Conservation (phyloP, 2,888 invertebrate species). For the Petrophora chlorosata region DNA sequence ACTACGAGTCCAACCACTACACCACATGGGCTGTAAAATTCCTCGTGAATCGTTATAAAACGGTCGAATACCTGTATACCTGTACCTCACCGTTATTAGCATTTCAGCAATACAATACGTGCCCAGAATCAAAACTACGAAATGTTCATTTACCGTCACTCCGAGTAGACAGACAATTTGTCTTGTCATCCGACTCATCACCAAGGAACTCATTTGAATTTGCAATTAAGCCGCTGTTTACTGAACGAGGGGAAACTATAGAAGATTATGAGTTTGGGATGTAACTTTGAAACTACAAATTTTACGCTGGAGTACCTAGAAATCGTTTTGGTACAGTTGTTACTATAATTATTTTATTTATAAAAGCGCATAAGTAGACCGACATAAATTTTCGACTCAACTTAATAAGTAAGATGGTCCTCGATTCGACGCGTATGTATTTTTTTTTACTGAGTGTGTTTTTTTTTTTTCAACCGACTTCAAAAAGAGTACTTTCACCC, state of each 20-base stretch:
- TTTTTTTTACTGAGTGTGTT: no score
- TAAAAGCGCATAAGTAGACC: no score
- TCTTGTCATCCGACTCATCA: conserved; percentile 70
- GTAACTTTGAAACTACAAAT: conserved; percentile 1
- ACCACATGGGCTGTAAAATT: no score
- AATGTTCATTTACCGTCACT: conserved; percentile 66
- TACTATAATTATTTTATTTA: no score
- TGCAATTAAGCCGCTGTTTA: conserved; percentile 60
- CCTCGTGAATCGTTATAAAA: conserved; percentile 4
- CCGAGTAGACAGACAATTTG: conserved; percentile 63
- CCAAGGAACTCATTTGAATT: conserved; percentile 70
- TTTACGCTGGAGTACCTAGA: no score
- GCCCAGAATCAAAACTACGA: conserved; percentile 59
- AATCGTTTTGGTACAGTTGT: no score
- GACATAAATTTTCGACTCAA: no score
- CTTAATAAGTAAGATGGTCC: no score
- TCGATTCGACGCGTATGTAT: no score
- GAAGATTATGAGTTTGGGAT: conserved; percentile 1
- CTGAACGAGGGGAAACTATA: conserved; percentile 20
- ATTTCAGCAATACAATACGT: conserved; percentile 58
- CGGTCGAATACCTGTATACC: conserved; percentile 22
- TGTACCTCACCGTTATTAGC: conserved; percentile 40
- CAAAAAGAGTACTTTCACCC: no score
- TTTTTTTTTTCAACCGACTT: no score
- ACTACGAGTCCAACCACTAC: no score